phyloP scores from a whole-genome alignment of 2,797 vertebrate species.

The Myripristis jacobus region DNA sequence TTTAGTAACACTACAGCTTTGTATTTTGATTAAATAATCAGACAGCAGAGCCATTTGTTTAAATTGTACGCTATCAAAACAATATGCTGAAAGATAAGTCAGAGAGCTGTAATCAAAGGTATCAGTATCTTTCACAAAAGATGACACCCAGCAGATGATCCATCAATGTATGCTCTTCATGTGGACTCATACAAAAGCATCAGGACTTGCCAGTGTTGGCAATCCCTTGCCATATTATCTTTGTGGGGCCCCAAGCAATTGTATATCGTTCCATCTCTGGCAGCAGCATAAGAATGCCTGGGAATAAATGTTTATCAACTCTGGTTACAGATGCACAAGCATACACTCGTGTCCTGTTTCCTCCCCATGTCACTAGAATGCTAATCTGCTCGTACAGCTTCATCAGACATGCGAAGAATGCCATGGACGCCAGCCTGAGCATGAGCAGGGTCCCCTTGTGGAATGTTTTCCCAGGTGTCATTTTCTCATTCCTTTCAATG shows the following conservation, averaged over 20 bases:
- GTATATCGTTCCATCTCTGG: conserved; percentile 54
- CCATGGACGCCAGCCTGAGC: conserved; percentile 69
- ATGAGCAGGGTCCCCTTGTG: conserved; percentile 69
- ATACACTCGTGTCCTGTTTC: conserved; percentile 73
- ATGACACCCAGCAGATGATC: neutral
- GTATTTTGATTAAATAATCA: neutral
- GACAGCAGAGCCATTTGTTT: neutral
- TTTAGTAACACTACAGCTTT: neutral
- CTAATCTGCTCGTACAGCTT: conserved; percentile 80
- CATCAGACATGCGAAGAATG: conserved; percentile 72
- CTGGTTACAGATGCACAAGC: conserved; percentile 74
- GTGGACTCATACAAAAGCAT: conserved; percentile 21
- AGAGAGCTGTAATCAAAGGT: neutral
- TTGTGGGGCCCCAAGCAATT: conserved; percentile 34
- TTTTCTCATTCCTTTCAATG: conserved; percentile 77
- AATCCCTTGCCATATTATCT: conserved; percentile 45
- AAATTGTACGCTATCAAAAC: neutral
- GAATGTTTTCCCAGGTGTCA: conserved; percentile 84
- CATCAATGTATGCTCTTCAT: conserved; percentile 8
- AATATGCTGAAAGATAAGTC: neutral
- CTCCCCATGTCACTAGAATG: conserved; percentile 80
- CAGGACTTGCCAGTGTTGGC: conserved; percentile 37
- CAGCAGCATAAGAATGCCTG: conserved; percentile 62
- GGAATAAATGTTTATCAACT: conserved; percentile 82
- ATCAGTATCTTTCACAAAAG: conserved; percentile 9